Evolutionary conservation across 2,888 invertebrate genomes (phyloP).

Genomic region (Hetaerina titia): DNA sequence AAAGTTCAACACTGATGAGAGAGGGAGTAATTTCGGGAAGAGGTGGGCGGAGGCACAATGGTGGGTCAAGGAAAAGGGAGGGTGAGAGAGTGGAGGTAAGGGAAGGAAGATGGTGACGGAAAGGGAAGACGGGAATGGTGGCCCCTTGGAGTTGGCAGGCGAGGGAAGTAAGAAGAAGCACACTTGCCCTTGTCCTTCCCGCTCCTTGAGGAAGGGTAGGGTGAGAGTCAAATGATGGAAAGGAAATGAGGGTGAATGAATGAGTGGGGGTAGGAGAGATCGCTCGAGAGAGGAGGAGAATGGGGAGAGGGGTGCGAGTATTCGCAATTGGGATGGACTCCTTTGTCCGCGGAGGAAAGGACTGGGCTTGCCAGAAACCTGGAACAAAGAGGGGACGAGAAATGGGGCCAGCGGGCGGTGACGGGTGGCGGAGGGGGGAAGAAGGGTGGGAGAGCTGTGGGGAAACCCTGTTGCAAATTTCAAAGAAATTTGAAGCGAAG

Average conservation of each 20-base stretch:
- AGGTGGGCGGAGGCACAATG: background rate
- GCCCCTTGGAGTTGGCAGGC: background rate
- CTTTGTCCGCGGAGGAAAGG: background rate
- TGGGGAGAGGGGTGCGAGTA: background rate
- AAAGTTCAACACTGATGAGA: no score
- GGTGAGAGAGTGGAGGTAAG: background rate
- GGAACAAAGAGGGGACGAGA: background rate
- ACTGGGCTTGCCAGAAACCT: background rate
- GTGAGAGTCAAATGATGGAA: background rate
- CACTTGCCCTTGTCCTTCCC: background rate
- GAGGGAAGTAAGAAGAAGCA: background rate
- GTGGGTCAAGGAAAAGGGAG: background rate
- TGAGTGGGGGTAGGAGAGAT: background rate
- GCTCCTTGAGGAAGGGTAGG: no score
- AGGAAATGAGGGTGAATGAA: background rate
- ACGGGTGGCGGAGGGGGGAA: background rate
- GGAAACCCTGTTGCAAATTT: background rate
- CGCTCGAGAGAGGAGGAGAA: background rate
- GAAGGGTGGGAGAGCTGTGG: background rate
- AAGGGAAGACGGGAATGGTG: background rate
- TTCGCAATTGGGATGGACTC: background rate
- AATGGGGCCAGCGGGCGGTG: background rate
- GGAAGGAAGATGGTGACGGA: background rate
- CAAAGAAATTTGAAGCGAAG: constrained; percentile 8
- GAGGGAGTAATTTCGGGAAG: no score